Conservation (phyloP, 1,140 invertebrate genomes). For the Ostrea denselamellosa region DNA sequence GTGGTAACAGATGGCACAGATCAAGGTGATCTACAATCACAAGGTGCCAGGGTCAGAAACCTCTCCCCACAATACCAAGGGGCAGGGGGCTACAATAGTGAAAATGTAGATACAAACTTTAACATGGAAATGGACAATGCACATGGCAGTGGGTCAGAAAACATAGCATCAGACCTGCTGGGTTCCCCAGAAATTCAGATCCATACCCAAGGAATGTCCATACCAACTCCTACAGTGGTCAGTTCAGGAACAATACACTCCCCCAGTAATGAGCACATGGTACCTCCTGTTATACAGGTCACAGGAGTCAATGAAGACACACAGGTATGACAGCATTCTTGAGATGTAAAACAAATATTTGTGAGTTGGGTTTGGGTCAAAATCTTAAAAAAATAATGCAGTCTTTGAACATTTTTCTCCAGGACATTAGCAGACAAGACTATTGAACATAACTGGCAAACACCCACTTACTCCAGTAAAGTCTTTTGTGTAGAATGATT, state of each 20-base stretch:
- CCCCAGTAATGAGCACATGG: not conserved
- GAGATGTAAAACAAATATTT: no score
- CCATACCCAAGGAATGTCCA: not conserved
- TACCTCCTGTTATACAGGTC: conserved; percentile 15
- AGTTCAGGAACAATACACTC: not conserved
- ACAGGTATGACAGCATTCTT: not conserved
- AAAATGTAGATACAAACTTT: not conserved
- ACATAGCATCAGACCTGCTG: not conserved
- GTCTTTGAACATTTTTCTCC: no score
- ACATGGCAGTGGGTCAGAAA: not conserved
- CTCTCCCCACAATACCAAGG: not conserved
- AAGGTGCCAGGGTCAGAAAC: not conserved
- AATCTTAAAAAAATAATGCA: no score
- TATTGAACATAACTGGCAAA: no score
- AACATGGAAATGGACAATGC: conserved; percentile 1
- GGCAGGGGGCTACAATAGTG: not conserved
- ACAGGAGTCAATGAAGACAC: conserved; percentile 1
- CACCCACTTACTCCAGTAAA: no score
- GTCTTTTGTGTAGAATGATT: no score
- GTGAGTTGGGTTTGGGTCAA: no score
- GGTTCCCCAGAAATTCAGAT: conserved; percentile 19
- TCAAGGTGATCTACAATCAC: not conserved
- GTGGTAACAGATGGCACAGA: not conserved
- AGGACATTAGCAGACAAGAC: no score
- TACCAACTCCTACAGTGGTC: not conserved